Evolutionary conservation across 2,888 invertebrate species (phyloP), one percentile per base, ranked within the genome.

Genomic region (Rhodophaea formosa): DNA sequence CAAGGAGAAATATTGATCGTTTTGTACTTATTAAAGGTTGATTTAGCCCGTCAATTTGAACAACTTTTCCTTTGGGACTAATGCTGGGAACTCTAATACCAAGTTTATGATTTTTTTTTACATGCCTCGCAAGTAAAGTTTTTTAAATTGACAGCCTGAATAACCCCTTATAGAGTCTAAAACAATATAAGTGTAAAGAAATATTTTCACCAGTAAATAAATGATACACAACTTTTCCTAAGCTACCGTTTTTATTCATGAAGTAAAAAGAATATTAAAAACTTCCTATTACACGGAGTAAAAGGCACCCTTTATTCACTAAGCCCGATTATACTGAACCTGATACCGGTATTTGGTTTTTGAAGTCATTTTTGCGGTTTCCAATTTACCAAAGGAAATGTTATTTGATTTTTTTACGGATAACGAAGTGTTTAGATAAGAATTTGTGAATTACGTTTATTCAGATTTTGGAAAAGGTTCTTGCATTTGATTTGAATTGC

Each of bases 401-500:
- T 17, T 46, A 55, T 46, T 55, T 17, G 46, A 17, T 30, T 55
- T 54, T 43, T 30, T 45, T 16, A 15, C 35, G 46, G 32, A 55
- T 55, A 55, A 55, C 55, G 54, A 54, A 55, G 55, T 55, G 55
- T 55, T 55, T 55, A 35, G 16, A 46, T 39, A 46, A 46, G 17
- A 46, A 46, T 55, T 55, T 35, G 46, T 35, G 12, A 55, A 55
- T 55, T 35, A 45, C 32, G 15, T 43, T 45, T 45, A n/a, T 8
- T 12, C 6, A 16, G 23, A 12, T 42, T 39, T 39, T 23, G 8
- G 8, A 15, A 8, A 46, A 3, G 17, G 45, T 8, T 29, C 15
- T 32, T 15, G 17, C 17, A 23, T 17, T 10, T 10, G 8, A 6
- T 49, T 49, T 49, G 49, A 32, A 30, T 14, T 14, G 30, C 15